Percentiles rank a stretch among this genome's conserved stretches.
Evolutionary conservation across 2,797 vertebrate genomes (phyloP).

Genomic region (Syngnathus acus): DNA sequence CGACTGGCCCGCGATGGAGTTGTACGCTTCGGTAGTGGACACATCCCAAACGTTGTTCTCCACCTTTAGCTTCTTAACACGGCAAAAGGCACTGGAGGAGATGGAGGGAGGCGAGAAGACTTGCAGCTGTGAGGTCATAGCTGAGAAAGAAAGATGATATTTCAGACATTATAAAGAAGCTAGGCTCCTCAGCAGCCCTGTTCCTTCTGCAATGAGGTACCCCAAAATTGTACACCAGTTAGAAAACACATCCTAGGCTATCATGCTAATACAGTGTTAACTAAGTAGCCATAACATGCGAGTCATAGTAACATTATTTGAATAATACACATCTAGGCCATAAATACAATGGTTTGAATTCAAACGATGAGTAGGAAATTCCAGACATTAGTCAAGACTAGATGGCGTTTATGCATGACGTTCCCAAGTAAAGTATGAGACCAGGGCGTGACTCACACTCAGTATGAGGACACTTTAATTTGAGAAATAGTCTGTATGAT

Average conservation of each 20-base stretch:
- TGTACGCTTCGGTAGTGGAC: slow-evolving; percentile 85
- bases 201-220: too few species aligned
- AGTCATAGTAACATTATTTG: too few species aligned
- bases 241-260: too few species aligned
- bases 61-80: slow-evolving; percentile 97
- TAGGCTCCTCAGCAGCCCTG: too few species aligned
- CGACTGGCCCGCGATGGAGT: slow-evolving; percentile 84
- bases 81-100: slow-evolving; percentile 98
- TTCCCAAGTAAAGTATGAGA: background rate
- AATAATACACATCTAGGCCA: background rate
- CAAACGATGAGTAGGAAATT: background rate
- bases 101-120: slow-evolving; percentile 93
- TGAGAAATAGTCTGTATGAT: background rate
- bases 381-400: background rate
- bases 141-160: slow-evolving; percentile 49
- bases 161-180: background rate
- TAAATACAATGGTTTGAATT: background rate
- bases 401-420: background rate
- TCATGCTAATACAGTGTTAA: too few species aligned
- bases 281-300: too few species aligned
- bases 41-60: slow-evolving; percentile 94
- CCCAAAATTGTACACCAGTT: too few species aligned
- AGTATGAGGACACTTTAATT: too few species aligned
- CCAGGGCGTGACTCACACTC: background rate
- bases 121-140: slow-evolving; percentile 97